phyloP scores from a whole-genome alignment of 2,888 invertebrate species.

The Scaptomyza reducta region DNA sequence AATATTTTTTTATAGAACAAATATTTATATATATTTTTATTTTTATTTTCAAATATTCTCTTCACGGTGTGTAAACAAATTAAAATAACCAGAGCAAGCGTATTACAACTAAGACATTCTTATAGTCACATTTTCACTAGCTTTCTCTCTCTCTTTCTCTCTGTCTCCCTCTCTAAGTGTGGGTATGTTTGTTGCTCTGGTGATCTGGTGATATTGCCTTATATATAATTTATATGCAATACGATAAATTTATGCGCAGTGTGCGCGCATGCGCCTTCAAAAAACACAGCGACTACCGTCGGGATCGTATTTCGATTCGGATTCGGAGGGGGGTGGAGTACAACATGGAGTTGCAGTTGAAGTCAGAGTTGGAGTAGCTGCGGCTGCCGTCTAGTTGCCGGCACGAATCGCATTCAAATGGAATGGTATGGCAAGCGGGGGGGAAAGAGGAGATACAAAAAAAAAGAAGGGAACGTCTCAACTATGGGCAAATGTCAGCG shows the following conservation, averaged over 20 bases:
- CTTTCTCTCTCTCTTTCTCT: neutral
- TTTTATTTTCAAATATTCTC: no score
- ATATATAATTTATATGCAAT: constrained; percentile 80
- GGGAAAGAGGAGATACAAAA: neutral
- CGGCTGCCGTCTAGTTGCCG: constrained; percentile 44
- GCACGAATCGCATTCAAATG: constrained; percentile 47
- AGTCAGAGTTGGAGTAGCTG: constrained; percentile 22
- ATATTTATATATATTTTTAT: no score
- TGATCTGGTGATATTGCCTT: constrained; percentile 79
- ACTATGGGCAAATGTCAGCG: constrained; percentile 80
- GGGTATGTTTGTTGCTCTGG: constrained; percentile 38
- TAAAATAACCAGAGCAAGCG: neutral
- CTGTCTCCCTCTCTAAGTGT: constrained; percentile 10
- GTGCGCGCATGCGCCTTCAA: constrained; percentile 68
- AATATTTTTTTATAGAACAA: no score
- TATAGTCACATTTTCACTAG: neutral
- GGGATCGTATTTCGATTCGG: constrained; percentile 3
- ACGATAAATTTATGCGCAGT: constrained; percentile 80
- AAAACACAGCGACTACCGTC: constrained; percentile 46
- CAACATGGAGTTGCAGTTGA: neutral
- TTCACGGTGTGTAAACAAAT: no score
- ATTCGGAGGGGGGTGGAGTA: neutral
- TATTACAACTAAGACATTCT: neutral
- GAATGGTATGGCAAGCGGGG: constrained; percentile 2
- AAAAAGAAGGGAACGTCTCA: constrained; percentile 57